These are phyloP conservation scores for Ceraclea dissimilis DNA, from an alignment of 2,888 invertebrate genomes.

Conservation along the genomic window DNA sequence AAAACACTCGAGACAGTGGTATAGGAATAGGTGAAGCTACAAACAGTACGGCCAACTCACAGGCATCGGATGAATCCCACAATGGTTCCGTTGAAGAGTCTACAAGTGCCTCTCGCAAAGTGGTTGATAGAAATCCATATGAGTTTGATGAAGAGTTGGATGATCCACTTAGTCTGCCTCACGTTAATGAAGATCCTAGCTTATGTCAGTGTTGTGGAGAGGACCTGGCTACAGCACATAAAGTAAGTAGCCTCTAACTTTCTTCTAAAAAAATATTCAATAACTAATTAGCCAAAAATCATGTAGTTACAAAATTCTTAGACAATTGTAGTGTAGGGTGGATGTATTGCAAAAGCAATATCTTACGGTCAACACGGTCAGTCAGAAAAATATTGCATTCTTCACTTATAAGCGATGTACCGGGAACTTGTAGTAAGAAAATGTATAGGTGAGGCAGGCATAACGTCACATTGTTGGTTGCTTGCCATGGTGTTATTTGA, in stretches of 20 bases:
- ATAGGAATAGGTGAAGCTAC: neutral
- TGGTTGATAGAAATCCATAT: conserved; percentile 13
- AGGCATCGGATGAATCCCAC: neutral
- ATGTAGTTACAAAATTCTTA: too few species aligned
- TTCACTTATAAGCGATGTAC: too few species aligned
- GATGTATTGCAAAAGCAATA: too few species aligned
- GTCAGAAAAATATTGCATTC: neutral
- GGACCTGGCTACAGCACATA: conserved; percentile 19
- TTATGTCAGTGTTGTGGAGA: conserved; percentile 23
- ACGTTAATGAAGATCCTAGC: neutral
- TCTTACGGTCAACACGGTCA: neutral
- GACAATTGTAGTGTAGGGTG: too few species aligned
- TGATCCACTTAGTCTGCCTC: neutral
- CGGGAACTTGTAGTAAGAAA: too few species aligned
- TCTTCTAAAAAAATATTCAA: neutral
- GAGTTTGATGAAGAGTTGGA: conserved; percentile 13
- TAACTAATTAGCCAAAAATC: neutral
- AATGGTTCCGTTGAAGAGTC: neutral
- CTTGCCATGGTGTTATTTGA: too few species aligned
- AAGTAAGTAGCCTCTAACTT: conserved; percentile 9
- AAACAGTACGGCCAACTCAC: conserved; percentile 1
- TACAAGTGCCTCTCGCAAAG: neutral
- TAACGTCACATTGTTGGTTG: too few species aligned
- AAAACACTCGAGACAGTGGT: neutral
- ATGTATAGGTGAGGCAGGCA: too few species aligned